Evolutionary conservation across 2,888 invertebrate genomes (phyloP), one percentile per base, ranked within the genome.

Genomic region (Drosophila ezoana): DNA sequence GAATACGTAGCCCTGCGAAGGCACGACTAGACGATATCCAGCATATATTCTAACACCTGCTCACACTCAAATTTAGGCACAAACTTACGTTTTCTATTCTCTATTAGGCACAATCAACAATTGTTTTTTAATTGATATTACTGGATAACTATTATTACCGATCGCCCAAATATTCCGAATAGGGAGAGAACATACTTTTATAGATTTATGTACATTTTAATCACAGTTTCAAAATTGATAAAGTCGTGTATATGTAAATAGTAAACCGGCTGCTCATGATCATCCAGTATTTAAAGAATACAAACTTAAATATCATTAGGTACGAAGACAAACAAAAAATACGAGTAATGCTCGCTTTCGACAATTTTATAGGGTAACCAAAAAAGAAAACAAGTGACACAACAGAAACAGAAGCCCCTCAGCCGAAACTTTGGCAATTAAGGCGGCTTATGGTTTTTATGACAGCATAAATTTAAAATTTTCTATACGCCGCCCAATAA

Each of bases 381-480:
- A 23, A 38, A n/a, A 52, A 40, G 18, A 20, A 40, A 41, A n/a
- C 35, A 48, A 64, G 63, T 64, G 63, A 68, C 60, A 72, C 52
- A 49, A 53, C 28, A 57, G 45, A 60, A 61, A 37, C 40, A 48
- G 58, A 41, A 61, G 53, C 56, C 52, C 49, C 59, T 58, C 64
- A 67, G 63, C 78, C 66, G 49, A 66, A 87, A 87, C 87, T 87
- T 87, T 85, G 89, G 81, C 89, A 89, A 87, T 87, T 87, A 87
- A 89, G 85, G 74, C 74, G 71, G 79, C 85, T 89, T 89, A 87
- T 87, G 89, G 81, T 81, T 84, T 89, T 87, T 89, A 87, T 82
- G 87, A 84, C 68, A 76, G 85, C 76, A 87, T 89, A 89, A 87
- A 87, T 87, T 87, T 82, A 54, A 81, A 83, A 84, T 77, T 75